Percentiles rank a stretch among this genome's conserved stretches.
Conservation (phyloP, 2,797 vertebrate species). For the Chrosomus eos region DNA sequence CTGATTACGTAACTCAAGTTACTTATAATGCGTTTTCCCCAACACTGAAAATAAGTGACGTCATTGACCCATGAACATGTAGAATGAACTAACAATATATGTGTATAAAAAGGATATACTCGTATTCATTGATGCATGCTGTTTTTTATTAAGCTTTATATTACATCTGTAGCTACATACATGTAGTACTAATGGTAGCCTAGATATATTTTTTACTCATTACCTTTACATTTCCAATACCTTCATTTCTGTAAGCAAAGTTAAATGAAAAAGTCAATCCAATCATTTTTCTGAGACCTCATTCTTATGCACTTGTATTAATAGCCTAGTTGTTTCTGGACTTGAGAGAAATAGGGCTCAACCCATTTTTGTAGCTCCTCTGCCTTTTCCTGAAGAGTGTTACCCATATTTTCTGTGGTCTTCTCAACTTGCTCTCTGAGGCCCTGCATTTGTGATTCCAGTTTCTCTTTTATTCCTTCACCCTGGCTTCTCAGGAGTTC, state of each 20-base stretch:
- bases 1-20: too few relatives aligned
- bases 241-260: not conserved
- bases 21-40: too few relatives aligned
- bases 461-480: constrained; percentile 62
- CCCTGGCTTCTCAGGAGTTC: constrained; percentile 67
- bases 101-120: not conserved
- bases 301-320: constrained; percentile 8
- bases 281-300: not conserved
- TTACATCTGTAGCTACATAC: constrained; percentile 6
- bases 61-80: not conserved
- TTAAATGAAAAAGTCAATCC: not conserved
- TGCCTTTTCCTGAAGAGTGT: constrained; percentile 68
- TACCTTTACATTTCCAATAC: not conserved
- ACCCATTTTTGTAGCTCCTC: constrained; percentile 75
- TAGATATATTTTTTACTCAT: constrained; percentile 1
- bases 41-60: too few relatives aligned
- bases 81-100: not conserved
- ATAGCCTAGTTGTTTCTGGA: constrained; percentile 59
- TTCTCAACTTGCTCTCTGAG: constrained; percentile 66
- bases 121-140: not conserved
- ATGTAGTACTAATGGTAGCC: not conserved
- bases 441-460: constrained; percentile 61
- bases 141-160: constrained; percentile 32
- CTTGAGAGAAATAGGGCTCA: constrained; percentile 63
- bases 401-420: constrained; percentile 61